Conservation (phyloP, 2,797 vertebrate genomes). For the Tragopan temminckii region DNA sequence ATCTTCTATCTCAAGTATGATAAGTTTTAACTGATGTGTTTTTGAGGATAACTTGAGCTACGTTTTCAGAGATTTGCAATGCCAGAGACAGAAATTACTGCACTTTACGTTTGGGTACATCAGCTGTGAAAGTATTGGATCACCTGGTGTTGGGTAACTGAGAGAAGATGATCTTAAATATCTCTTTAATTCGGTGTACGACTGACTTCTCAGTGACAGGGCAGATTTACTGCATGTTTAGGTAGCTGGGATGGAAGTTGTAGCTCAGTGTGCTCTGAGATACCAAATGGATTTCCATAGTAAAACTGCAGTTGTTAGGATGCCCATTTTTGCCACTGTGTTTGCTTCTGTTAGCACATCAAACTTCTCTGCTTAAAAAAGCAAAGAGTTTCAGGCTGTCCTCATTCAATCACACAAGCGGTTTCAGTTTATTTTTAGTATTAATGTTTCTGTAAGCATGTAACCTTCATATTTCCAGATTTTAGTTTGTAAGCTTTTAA, state of each 20-base stretch:
- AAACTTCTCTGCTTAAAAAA: background rate
- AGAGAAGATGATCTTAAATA: background rate
- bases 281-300: background rate
- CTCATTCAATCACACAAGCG: background rate
- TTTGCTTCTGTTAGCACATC: background rate
- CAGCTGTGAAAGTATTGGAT: background rate
- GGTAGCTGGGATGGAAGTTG: background rate
- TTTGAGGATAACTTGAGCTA: background rate
- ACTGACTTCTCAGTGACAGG: background rate
- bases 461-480: background rate
- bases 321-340: background rate
- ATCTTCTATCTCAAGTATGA: background rate
- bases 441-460: accelerated
- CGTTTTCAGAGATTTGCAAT: background rate
- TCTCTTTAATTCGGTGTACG: background rate
- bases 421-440: background rate
- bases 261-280: background rate
- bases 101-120: background rate
- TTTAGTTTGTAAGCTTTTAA: background rate
- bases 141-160: background rate
- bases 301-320: background rate
- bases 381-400: background rate
- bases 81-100: background rate
- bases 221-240: background rate
- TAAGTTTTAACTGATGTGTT: background rate